Conservation (phyloP, 37 sponge, comb jelly and placozoan genomes). For the Spongia lamella region DNA sequence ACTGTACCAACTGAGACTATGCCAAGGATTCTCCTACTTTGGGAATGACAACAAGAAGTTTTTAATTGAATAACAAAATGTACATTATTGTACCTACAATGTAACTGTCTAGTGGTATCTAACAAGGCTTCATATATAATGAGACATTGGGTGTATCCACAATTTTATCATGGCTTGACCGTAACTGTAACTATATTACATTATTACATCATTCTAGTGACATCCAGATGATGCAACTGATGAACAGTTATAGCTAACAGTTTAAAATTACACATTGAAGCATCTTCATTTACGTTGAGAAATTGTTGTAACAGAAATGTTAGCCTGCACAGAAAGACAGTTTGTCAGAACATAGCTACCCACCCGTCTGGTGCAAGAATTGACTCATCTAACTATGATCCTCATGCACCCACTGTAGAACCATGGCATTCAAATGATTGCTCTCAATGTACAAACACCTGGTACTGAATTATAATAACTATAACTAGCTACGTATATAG, state of each 20-base stretch:
- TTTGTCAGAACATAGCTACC: conserved; percentile 66
- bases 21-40: conserved; percentile 35
- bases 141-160: too few species aligned
- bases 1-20: conserved; percentile 53
- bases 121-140: background rate
- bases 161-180: too few species aligned
- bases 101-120: too few species aligned
- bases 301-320: conserved; percentile 42
- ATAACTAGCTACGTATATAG: too few species aligned
- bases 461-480: too few species aligned
- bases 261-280: too few species aligned
- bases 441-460: conserved; percentile 77
- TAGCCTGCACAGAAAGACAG: conserved; percentile 57
- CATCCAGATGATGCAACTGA: conserved; percentile 3
- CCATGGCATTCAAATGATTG: conserved; percentile 76
- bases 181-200: too few species aligned
- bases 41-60: conserved; percentile 56
- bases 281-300: too few species aligned
- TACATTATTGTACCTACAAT: background rate
- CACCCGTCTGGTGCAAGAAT: conserved; percentile 67
- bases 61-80: conserved; percentile 48
- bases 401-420: conserved; percentile 61
- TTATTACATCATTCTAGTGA: conserved; percentile 41
- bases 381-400: conserved; percentile 75
- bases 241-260: too few species aligned